These are phyloP conservation scores for Hofmannophila pseudospretella DNA, from an alignment of 2,888 invertebrate species.

Conservation along the genomic window DNA sequence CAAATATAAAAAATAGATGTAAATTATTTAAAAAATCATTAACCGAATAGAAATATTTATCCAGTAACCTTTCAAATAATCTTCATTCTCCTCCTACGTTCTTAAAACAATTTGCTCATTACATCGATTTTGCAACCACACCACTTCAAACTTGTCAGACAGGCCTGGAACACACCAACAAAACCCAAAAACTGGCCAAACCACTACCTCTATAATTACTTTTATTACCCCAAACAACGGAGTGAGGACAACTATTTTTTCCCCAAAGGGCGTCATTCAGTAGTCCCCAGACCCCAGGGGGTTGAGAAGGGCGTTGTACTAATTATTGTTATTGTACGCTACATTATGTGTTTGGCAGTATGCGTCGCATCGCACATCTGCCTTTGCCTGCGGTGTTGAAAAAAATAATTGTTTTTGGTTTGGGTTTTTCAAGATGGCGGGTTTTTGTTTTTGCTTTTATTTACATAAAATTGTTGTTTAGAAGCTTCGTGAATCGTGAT, in stretches of 20 bases:
- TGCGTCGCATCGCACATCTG: constrained; percentile 52
- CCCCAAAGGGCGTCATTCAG: constrained; percentile 27
- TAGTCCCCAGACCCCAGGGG: constrained; percentile 23
- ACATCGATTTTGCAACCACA: no score
- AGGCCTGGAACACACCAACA: no score
- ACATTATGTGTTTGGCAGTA: constrained; percentile 28
- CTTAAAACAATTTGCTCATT: no score
- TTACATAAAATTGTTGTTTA: no score
- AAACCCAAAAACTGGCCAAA: constrained; percentile 30
- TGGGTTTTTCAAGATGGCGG: not conserved
- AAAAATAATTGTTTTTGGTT: constrained; percentile 44
- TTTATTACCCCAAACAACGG: constrained; percentile 44
- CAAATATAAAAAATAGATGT: no score
- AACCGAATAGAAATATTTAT: no score
- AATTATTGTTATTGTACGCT: constrained; percentile 42
- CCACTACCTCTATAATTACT: constrained; percentile 50
- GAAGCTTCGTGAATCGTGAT: no score
- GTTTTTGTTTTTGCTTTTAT: no score
- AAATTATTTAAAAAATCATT: no score
- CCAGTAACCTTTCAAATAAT: no score
- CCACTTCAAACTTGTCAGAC: not conserved
- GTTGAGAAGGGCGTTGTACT: constrained; percentile 31
- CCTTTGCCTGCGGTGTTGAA: constrained; percentile 25
- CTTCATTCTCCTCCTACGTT: no score
- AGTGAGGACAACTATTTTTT: constrained; percentile 23